Evolutionary conservation across 1,140 invertebrate species (phyloP), one percentile per base, ranked within the genome.

Genomic region (Eurosta solidaginis): DNA sequence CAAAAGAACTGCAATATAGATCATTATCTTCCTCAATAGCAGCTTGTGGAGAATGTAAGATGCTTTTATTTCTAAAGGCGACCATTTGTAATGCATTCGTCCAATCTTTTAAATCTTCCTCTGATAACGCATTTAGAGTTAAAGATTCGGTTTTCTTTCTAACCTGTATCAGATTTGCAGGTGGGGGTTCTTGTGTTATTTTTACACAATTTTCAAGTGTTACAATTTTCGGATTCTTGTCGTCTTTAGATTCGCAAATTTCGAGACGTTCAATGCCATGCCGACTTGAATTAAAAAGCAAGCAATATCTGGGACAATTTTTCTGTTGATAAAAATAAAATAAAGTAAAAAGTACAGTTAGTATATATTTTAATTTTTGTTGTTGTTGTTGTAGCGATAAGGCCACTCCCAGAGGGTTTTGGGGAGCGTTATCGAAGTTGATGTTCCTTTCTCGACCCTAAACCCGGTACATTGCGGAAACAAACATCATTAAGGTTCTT

Each of bases 151-250:
- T 91, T 88, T 94, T 95, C 74, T 93, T 95, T 22, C 94, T 90
- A 81, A 96, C 90, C 79, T 89, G 89, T 77, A 92, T 92, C 76
- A 88, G 89, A 80, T 91, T 92, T 22, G 90, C 88, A 85, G 89
- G 89, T 86, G 90, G 89, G 83, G 88, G 89, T 87, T 91, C 90
- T 86, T 91, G 90, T 47, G 92, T 92, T 84, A 96, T 95, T 91
- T 96, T 96, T 22, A 96, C 92, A 85, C 95, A 96, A 85, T 95
- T 93, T 89, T 95, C 94, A 45, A 96, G 89, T 1, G 94, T 94
- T 78, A 96, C 92, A 63, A 96, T 95, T 82, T 92, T 93, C 50
- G 91, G 91, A 86, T 93, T 92, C 45, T 90, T 90, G 17, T 91
- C 85, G 82, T 92, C 92, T 87, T 93, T 92, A 87, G 89, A 92